Percentiles rank a stretch among this genome's conserved stretches.
Conservation (phyloP, 2,113 vertebrate species). For the Pagrus major region DNA sequence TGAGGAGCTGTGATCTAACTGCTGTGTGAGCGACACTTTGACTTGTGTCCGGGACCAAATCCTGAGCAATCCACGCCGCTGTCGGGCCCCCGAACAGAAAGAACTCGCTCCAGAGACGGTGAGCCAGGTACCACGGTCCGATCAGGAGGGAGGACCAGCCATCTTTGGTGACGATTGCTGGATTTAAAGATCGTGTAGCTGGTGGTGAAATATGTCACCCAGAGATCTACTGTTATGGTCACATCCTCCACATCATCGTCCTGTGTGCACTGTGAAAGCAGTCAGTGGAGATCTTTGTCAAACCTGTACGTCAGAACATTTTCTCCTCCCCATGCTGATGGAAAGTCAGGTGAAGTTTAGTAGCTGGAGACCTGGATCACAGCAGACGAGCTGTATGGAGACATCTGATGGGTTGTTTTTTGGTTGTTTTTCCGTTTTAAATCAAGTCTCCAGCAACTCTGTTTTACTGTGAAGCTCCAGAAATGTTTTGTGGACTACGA, state of each 20-base stretch:
- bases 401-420: no score
- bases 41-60: constrained; percentile 52
- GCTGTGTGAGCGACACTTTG: neutral
- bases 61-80: neutral
- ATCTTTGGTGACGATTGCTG: neutral
- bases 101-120: neutral
- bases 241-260: neutral
- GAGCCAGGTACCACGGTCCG: constrained; percentile 1
- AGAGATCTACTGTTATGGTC: neutral
- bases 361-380: no score
- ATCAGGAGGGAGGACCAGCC: constrained; percentile 11
- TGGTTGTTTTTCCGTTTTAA: no score
- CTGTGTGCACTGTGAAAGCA: constrained; percentile 22
- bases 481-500: no score
- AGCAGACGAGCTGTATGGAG: no score
- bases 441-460: no score
- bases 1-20: constrained; percentile 9
- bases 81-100: neutral
- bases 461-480: no score
- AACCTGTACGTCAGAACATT: constrained; percentile 23
- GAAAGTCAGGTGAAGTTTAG: no score
- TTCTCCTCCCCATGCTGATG: no score
- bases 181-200: constrained; percentile 34
- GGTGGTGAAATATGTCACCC: constrained; percentile 3
- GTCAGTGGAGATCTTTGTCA: neutral